Percentiles rank a stretch among this genome's conserved stretches.
phyloP scores from a whole-genome alignment of 2,797 vertebrate genomes.

The Furcifer pardalis region DNA sequence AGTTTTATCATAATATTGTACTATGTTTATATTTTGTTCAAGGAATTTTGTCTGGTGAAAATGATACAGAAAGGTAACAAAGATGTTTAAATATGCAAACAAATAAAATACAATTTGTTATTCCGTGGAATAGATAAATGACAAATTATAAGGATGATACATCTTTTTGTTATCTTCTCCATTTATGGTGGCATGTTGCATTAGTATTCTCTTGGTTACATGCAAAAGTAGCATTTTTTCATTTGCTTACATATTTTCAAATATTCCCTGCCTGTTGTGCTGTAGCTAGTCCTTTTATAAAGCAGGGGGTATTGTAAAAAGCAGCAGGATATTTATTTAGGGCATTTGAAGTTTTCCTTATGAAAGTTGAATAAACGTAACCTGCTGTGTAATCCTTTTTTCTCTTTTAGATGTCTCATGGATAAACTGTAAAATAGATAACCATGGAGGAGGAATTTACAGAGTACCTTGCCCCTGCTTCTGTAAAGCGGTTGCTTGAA shows the following conservation, averaged over 20 bases:
- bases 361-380: constrained; percentile 26
- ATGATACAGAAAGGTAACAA: neutral
- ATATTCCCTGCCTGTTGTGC: neutral
- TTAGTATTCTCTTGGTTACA: neutral
- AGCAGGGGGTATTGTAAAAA: neutral
- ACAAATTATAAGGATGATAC: neutral
- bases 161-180: neutral
- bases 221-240: neutral
- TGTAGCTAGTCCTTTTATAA: neutral
- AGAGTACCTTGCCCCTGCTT: constrained; percentile 47
- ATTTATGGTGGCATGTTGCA: neutral
- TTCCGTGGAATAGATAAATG: neutral
- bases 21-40: neutral
- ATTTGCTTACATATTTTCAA: constrained; percentile 14
- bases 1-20: neutral
- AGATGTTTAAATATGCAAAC: neutral
- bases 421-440: constrained; percentile 52
- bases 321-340: neutral
- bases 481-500: constrained; percentile 48
- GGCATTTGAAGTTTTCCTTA: constrained; percentile 31
- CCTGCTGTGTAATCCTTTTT: neutral
- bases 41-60: neutral
- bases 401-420: constrained; percentile 61
- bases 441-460: constrained; percentile 40
- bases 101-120: neutral